Evolutionary conservation across 2,113 vertebrate species (phyloP), one percentile per base, ranked within the genome.

Genomic region (western clawed frog (Xenopus tropicalis)): DNA sequence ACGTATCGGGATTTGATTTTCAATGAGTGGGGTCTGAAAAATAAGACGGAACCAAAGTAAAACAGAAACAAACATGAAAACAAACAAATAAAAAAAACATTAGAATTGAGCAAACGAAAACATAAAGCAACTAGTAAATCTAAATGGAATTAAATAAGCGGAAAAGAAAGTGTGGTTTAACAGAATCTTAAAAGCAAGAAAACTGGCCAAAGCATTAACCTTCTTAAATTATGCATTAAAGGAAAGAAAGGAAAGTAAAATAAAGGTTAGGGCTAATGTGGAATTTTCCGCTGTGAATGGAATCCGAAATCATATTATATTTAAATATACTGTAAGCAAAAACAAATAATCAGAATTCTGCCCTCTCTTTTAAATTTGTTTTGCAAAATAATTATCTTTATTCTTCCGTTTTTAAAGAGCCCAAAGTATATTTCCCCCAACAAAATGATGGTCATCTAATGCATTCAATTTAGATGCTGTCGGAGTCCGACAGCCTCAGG

Each of bases 11-110:
- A 89, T 89, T 82, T 91, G 89, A 86, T 89, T 93, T 88, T 95
- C 91, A 93, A 85, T 92, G 85, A 94, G 90, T 83, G 92, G 90
- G 85, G 90, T 94, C 94, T 97, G 94, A 88, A 96, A 97, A 95
- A 94, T 88, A 92, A 94, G 92, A 92, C 78, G 62, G 22, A 88
- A 89, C 78, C 76, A 82, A 69, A 83, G 87, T 85, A 83, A n/a
- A 86, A 83, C 78, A 84, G 77, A 78, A 84, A 71, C 46, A 69
- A 75, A 75, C 58, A 73, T 54, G 13, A 43, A n/a, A 44, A 63
- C 4, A n/a, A 48, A 48, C 46, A 54, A 54, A 21, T 69, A 62
- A 69, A 13, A 63, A 69, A 69, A 69, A 62, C n/a, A 56, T 76
- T 76, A 76, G 73, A 25, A 76, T 76, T 24, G 21, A 61, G n/a